A percentile compares a stretch with the other conserved stretches of the same genome.
phyloP scores from a whole-genome alignment of 2,888 invertebrate species.

The Meganola albula region DNA sequence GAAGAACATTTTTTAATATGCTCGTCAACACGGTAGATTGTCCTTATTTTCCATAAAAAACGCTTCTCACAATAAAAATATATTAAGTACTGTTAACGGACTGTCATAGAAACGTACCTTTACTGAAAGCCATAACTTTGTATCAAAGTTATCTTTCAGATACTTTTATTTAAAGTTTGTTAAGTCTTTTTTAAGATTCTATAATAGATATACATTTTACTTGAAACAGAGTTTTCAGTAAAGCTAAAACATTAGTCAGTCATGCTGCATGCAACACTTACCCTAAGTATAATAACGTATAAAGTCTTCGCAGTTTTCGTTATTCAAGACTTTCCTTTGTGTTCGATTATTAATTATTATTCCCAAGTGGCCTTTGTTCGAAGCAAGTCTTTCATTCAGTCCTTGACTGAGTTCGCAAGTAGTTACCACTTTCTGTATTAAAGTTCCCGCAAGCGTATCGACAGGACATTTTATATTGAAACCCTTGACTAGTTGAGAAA shows the following conservation, averaged over 20 bases:
- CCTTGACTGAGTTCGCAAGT: constrained; percentile 39
- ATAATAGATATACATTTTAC: too few relatives aligned
- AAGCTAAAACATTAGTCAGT: too few relatives aligned
- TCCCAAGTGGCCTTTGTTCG: constrained; percentile 48
- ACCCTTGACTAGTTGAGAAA: constrained; percentile 35
- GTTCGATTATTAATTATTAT: constrained; percentile 61
- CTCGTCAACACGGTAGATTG: constrained; percentile 24
- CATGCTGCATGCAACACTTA: too few relatives aligned
- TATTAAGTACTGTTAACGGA: too few relatives aligned
- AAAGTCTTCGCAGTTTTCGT: constrained; percentile 36
- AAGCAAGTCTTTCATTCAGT: constrained; percentile 40
- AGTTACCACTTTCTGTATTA: constrained; percentile 37
- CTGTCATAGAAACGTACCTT: too few relatives aligned
- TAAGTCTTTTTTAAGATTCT: too few relatives aligned
- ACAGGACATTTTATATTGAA: constrained; percentile 36
- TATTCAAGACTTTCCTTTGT: constrained; percentile 45
- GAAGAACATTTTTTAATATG: constrained; percentile 32
- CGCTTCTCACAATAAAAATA: too few relatives aligned
- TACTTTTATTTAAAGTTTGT: too few relatives aligned
- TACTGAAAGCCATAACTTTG: too few relatives aligned
- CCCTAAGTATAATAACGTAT: constrained; percentile 19
- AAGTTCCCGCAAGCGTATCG: constrained; percentile 31
- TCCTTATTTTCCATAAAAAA: too few relatives aligned
- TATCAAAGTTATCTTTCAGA: too few relatives aligned
- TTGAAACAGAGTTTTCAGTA: too few relatives aligned